Conservation (phyloP, 2,797 vertebrate species). For the Florisuga fusca region DNA sequence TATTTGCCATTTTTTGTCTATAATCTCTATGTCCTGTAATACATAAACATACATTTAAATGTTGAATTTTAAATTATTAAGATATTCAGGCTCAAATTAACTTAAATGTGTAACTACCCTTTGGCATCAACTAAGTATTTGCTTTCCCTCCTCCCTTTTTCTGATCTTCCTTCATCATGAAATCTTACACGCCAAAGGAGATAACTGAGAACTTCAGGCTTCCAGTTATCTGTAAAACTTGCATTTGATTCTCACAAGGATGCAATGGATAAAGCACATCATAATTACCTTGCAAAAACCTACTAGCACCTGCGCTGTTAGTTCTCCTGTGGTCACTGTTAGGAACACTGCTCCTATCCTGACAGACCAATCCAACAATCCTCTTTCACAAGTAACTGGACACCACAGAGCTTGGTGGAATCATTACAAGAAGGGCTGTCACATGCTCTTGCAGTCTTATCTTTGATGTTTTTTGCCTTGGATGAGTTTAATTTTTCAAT, state of each 20-base stretch:
- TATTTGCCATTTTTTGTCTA: neutral
- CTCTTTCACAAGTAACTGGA: neutral
- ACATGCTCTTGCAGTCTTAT: neutral
- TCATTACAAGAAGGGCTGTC: neutral
- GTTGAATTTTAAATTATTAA: neutral
- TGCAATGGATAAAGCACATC: neutral
- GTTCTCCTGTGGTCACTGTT: neutral
- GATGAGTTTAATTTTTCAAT: neutral
- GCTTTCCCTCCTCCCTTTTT: neutral
- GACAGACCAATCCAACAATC: fast-evolving
- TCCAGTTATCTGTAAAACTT: neutral
- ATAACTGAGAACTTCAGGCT: neutral
- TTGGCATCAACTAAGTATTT: neutral
- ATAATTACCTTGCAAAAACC: neutral
- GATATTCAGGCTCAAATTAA: neutral
- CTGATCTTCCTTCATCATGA: neutral
- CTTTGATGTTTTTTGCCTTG: neutral
- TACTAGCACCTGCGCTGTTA: neutral
- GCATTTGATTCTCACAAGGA: neutral
- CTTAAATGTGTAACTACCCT: neutral
- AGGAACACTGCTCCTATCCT: neutral
- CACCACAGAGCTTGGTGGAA: neutral
- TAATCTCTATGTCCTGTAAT: neutral
- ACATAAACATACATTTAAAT: neutral
- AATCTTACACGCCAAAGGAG: neutral